Evolutionary conservation across 2,797 vertebrate species (phyloP).

Genomic region (Gallinago nigripennis): DNA sequence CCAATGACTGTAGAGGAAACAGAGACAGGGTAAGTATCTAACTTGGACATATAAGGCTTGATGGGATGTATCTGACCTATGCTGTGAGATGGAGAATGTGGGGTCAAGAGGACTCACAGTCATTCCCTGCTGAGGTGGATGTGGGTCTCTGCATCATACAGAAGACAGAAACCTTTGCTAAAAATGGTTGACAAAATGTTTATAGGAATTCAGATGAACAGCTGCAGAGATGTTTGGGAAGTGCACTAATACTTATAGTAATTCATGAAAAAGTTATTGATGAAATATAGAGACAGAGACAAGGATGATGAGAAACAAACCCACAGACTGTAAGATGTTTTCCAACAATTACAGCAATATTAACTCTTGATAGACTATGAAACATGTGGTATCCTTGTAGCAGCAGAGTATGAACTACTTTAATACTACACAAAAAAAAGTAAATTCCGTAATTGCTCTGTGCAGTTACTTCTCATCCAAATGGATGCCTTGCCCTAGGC

Average conservation of each 20-base stretch:
- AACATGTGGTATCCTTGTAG: not conserved
- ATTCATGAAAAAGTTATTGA: not conserved
- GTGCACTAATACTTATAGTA: not conserved
- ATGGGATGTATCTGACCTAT: not conserved
- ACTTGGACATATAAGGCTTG: not conserved
- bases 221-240: not conserved
- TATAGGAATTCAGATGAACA: not conserved
- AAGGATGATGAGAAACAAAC: constrained; percentile 2
- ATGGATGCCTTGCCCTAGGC: not conserved
- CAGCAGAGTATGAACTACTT: not conserved
- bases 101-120: not conserved
- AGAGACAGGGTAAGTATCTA: not conserved
- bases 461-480: not conserved
- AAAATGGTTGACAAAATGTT: not conserved
- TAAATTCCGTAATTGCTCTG: not conserved
- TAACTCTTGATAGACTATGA: not conserved
- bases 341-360: not conserved
- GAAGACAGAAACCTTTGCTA: not conserved
- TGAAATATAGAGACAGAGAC: not conserved
- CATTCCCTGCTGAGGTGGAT: not conserved
- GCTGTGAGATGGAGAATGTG: not conserved
- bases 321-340: not conserved
- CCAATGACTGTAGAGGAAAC: not conserved
- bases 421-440: not conserved
- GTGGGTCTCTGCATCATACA: not conserved